Evolutionary conservation across 2,888 invertebrate species (phyloP).

Genomic region (Gerosis bhagava): DNA sequence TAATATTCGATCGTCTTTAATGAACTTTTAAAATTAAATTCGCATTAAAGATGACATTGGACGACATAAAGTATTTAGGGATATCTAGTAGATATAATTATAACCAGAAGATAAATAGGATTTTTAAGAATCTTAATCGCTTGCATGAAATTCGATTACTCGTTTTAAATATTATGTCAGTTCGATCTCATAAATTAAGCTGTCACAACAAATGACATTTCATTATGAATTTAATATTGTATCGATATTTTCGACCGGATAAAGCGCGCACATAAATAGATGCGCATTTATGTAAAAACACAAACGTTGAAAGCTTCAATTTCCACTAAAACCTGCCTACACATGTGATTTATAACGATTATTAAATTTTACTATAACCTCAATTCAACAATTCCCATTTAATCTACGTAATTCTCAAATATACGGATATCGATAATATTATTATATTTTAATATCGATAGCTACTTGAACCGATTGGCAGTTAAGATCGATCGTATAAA

Average conservation of each 20-base stretch:
- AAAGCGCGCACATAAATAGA: constrained; percentile 25
- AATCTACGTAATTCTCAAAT: constrained; percentile 54
- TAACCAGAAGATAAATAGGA: too few species aligned
- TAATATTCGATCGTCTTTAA: background rate
- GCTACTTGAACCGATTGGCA: constrained; percentile 72
- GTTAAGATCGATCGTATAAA: constrained; percentile 51
- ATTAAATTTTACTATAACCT: constrained; percentile 77
- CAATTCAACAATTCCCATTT: constrained; percentile 72
- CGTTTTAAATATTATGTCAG: too few species aligned
- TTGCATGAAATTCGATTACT: too few species aligned
- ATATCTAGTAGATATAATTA: too few species aligned
- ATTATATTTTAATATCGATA: constrained; percentile 39
- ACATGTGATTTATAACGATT: constrained; percentile 70
- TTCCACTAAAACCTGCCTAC: constrained; percentile 41
- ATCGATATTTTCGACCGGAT: constrained; percentile 2
- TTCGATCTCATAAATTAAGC: too few species aligned
- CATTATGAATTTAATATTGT: too few species aligned
- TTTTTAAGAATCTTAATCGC: too few species aligned
- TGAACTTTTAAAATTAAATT: too few species aligned
- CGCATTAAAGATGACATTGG: too few species aligned
- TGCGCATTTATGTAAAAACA: constrained; percentile 29
- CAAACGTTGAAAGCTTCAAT: constrained; percentile 40
- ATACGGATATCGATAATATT: constrained; percentile 22
- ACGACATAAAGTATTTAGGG: too few species aligned
- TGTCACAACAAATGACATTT: too few species aligned